Percentiles rank a stretch among this genome's conserved stretches.
phyloP scores from a whole-genome alignment of 2,113 vertebrate species.

The Xiphophorus couchianus region DNA sequence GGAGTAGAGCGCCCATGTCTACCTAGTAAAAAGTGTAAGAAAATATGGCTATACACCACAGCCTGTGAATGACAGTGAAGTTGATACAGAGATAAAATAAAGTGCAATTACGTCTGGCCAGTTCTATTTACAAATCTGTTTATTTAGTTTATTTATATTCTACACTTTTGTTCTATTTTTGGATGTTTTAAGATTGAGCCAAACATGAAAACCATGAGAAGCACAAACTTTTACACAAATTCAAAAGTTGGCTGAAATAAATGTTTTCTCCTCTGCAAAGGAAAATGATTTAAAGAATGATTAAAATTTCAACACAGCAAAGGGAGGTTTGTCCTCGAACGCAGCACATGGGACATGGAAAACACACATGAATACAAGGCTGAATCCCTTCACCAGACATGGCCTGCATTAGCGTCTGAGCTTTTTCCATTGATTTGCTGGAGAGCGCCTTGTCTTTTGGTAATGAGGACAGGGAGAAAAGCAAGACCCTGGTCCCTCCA shows the following conservation, averaged over 20 bases:
- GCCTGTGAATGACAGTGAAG: neutral
- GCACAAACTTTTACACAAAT: neutral
- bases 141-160: no score
- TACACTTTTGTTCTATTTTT: no score
- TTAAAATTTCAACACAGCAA: constrained; percentile 33
- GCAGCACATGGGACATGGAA: constrained; percentile 8
- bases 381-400: constrained; percentile 58
- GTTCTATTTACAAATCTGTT: no score
- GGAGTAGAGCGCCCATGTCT: neutral
- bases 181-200: no score
- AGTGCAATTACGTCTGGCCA: no score
- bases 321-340: constrained; percentile 20
- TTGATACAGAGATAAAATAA: neutral
- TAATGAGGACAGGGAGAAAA: constrained; percentile 81
- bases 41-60: neutral
- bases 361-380: constrained; percentile 42
- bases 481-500: constrained; percentile 68
- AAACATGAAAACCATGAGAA: no score
- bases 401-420: constrained; percentile 72
- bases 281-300: constrained; percentile 27
- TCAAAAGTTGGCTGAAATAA: constrained; percentile 45
- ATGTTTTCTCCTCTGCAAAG: constrained; percentile 55
- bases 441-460: constrained; percentile 77
- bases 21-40: neutral
- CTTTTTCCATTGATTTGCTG: constrained; percentile 77